Evolutionary conservation across 30 jellyfish, hydroid and myxozoan genomes (phyloP).

Genomic region (Clytia hemisphaerica): DNA sequence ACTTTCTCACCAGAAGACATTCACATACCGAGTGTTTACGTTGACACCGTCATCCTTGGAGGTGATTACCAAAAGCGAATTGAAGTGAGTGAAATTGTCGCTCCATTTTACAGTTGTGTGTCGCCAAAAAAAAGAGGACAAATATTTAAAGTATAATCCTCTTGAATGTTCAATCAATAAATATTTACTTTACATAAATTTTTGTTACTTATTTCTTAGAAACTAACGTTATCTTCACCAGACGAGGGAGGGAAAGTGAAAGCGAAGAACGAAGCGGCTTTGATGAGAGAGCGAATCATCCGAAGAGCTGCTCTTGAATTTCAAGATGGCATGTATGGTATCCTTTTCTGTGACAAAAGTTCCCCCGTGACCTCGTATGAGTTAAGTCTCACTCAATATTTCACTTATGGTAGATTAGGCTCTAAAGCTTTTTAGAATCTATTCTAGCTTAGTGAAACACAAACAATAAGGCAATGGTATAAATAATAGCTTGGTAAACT

Average conservation of each 20-base stretch:
- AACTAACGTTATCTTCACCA: slow-evolving; percentile 21
- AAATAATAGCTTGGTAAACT: no score
- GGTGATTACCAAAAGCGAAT: slow-evolving; percentile 77
- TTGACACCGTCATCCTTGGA: slow-evolving; percentile 65
- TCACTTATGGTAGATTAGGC: no score
- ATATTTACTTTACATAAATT: neutral
- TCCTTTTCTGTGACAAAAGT: slow-evolving; percentile 45
- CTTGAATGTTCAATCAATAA: neutral
- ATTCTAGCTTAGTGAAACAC: no score
- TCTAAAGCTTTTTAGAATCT: no score
- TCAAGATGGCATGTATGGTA: slow-evolving; percentile 94
- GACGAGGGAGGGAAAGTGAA: slow-evolving; percentile 15
- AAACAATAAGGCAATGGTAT: no score
- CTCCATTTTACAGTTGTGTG: neutral
- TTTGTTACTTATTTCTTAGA: slow-evolving; percentile 12
- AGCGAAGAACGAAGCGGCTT: slow-evolving; percentile 68
- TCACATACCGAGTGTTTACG: slow-evolving; percentile 81
- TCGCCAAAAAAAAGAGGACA: no score
- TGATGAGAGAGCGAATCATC: slow-evolving; percentile 84
- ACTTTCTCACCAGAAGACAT: slow-evolving; percentile 80
- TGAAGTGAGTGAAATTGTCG: slow-evolving; percentile 42
- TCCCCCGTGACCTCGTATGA: no score
- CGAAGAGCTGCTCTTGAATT: slow-evolving; percentile 89
- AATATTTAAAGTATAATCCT: neutral
- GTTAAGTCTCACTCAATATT: no score